Base-by-base conservation (phyloP, 2,888 invertebrate genomes). In the Conistra vaccinii region DNA sequence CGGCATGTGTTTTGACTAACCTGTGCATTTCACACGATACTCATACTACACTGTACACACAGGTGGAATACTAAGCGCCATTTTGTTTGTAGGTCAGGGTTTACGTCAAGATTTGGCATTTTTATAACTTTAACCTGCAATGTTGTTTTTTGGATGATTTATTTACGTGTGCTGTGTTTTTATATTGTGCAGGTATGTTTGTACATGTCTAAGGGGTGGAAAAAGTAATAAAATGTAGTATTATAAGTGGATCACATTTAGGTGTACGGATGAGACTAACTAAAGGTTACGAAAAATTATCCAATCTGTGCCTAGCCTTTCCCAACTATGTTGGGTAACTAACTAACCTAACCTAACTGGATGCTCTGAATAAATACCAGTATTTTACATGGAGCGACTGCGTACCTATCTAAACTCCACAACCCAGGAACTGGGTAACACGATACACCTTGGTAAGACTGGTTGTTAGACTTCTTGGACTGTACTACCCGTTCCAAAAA, bases 31-130 rank as follows among this genome's bases (percentile, higher is more conserved):
- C 91, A 88, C 90, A 90, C 90, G 90, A 80, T 73, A 51, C 55
- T 63, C 73, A 42, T 55, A 80, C 45, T 73, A 71, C 78, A 73
- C 69, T 1, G 26, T 39, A 39, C 35, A 68, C 42, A 45, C 79
- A 83, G 67, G 76, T 79, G 72, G 78, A 84, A 83, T 83, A 78
- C 65, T 76, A 76, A 82, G 66, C 76, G 79, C 82, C 82, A 82
- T 88, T 89, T 81, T 75, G 53, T 87, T 89, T 89, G 85, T 91
- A 87, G 92, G 92, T 92, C 92, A 92, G 78, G 90, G 89, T 76
- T 84, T 79, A 63, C 69, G 57, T 12, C 32, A 78, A 79, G 35
- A 48, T 61, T 23, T 53, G 76, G 80, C 9, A 45, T 55, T 84
- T 85, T 84, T 74, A 20, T 70, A 6, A 53, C 9, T 73, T 62